Conservation (phyloP, 2,888 invertebrate genomes). For the Volucella zonaria region DNA sequence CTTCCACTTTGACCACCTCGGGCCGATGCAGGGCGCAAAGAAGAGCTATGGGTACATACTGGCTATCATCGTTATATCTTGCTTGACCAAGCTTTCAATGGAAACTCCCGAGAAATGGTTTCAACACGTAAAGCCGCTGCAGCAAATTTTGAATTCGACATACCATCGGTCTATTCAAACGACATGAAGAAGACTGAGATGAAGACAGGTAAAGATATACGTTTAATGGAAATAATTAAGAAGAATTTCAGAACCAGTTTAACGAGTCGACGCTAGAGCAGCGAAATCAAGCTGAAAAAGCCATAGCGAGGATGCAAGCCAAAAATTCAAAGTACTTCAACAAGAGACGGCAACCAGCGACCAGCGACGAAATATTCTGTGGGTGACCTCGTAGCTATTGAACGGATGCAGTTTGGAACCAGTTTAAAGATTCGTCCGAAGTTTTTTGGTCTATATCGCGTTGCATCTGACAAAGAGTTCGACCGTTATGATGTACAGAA, state of each 20-base stretch:
- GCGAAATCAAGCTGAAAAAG: constrained; percentile 21
- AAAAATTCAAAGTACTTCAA: neutral
- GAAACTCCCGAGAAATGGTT: constrained; percentile 75
- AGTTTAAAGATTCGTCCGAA: too few species aligned
- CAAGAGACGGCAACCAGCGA: too few species aligned
- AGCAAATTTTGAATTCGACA: constrained; percentile 63
- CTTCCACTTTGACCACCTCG: too few species aligned
- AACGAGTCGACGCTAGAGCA: constrained; percentile 32
- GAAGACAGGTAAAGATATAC: too few species aligned
- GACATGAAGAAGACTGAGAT: too few species aligned
- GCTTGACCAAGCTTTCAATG: constrained; percentile 42
- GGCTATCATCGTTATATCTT: constrained; percentile 72
- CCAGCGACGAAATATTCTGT: too few species aligned
- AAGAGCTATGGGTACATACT: constrained; percentile 77
- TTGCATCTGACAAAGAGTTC: too few species aligned
- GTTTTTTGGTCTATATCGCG: too few species aligned
- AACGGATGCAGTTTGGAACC: too few species aligned
- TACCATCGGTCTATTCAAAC: constrained; percentile 48
- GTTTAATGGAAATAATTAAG: too few species aligned
- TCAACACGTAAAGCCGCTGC: constrained; percentile 70
- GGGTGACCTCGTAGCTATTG: too few species aligned
- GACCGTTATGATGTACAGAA: too few species aligned
- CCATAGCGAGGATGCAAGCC: constrained; percentile 26
- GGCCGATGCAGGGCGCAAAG: neutral
- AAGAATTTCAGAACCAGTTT: neutral